Base-by-base conservation (phyloP, 2,888 invertebrate species). In the Netelia virgata region DNA sequence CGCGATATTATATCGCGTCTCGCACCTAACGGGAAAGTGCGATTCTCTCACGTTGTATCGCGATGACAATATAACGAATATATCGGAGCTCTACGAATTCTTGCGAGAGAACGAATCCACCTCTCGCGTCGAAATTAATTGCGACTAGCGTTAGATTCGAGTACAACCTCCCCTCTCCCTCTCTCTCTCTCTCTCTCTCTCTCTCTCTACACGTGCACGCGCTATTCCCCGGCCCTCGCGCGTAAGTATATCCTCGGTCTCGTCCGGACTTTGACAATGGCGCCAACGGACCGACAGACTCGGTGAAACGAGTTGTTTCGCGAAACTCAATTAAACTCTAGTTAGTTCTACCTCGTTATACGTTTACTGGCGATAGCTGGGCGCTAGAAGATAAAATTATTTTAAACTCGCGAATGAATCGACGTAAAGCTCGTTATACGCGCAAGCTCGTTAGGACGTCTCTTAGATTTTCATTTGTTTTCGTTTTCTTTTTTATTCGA, bases 261-360 rank as follows among this genome's bases (percentile, higher is more conserved):
- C 59, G 68, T 59, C 50, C 28, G 28, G 36, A 68, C 66, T 73
- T 36, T 72, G 66, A 82, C 63, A 82, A 66, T 76, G 57, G 59
- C 64, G 36, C 64, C 55, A 16, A 53, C 50, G 14, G 18, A 23
- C 50, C 66, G 36, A 11, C 53, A 53, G 53, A 53, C 53, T 53
- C 16, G 53, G 50, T 23, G 55, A 55, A 72, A 61, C 61, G 50
- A 82, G 61, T 73, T 70, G 20, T 82, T 77, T 69, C 47, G 53
- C 11, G 73, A 28, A 28, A 82, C 66, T 77, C 82, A 82, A 82
- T 77, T 82, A 82, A 77, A 82, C 18, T 61, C 72, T 59, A 59
- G 72, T 68, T 77, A 79, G 57, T 79, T 77, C 57, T 78, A 23
- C 23, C 53, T 36, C 41, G 53, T 41, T 72, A 72, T 63, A 70